A percentile compares a stretch with the other conserved stretches of the same genome.
Evolutionary conservation across 2,113 vertebrate species (phyloP).

Genomic region (Coreoperca whiteheadi): DNA sequence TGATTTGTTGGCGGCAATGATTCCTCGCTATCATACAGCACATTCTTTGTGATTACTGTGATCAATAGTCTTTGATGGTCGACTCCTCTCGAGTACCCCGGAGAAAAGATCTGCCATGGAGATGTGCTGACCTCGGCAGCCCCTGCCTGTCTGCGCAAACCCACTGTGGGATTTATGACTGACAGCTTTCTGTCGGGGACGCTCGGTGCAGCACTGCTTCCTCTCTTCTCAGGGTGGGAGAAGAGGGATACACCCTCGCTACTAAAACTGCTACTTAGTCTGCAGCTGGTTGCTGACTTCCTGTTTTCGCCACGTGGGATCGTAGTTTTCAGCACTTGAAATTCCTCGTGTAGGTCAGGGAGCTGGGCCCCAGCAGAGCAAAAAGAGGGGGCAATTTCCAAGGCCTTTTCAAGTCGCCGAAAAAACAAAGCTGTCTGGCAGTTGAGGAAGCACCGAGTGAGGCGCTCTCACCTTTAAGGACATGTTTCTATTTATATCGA

Average conservation of each 20-base stretch:
- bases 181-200: constrained; percentile 48
- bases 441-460: background rate
- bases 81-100: constrained; percentile 21
- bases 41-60: constrained; percentile 68
- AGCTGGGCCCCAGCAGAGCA: constrained; percentile 14
- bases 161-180: constrained; percentile 57
- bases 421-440: constrained; percentile 31
- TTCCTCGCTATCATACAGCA: constrained; percentile 59
- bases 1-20: constrained; percentile 71
- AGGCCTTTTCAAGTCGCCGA: constrained; percentile 27
- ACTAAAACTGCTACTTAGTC: constrained; percentile 16
- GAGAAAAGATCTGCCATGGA: constrained; percentile 64
- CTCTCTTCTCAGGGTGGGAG: background rate
- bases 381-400: constrained; percentile 14
- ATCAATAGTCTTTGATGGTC: constrained; percentile 75
- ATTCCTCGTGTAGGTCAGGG: constrained; percentile 28
- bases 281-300: constrained; percentile 43
- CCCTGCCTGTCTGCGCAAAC: constrained; percentile 44
- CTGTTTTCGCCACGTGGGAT: constrained; percentile 48
- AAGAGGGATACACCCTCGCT: constrained; percentile 4
- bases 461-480: background rate
- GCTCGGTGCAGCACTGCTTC: background rate
- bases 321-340: constrained; percentile 8
- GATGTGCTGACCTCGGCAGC: constrained; percentile 65
- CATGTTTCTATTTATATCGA: constrained; percentile 13